These are phyloP conservation scores for Cosmorhoe ocellata DNA, from an alignment of 2,888 invertebrate species.

Conservation along the genomic window DNA sequence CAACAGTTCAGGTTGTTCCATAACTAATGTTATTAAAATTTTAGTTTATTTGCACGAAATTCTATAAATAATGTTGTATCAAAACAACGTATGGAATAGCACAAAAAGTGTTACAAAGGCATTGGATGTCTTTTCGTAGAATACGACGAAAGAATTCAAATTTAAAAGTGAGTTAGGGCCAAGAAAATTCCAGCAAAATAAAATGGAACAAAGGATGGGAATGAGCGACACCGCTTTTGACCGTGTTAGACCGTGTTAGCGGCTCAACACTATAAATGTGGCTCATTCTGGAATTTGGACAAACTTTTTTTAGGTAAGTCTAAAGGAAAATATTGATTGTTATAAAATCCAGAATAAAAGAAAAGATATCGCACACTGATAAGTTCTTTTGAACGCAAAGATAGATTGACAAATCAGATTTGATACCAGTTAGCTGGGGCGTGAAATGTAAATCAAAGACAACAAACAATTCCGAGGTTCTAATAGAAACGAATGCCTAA, in stretches of 20 bases:
- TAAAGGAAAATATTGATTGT: slow-evolving; percentile 12
- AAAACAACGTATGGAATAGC: slow-evolving; percentile 64
- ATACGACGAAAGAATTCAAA: slow-evolving; percentile 78
- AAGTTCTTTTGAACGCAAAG: slow-evolving; percentile 45
- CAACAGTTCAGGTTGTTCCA: slow-evolving; percentile 2
- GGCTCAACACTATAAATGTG: slow-evolving; percentile 32
- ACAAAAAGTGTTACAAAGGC: slow-evolving; percentile 82
- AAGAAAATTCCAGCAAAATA: slow-evolving; percentile 68
- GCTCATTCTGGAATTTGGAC: slow-evolving; percentile 9
- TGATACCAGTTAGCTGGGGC: slow-evolving; percentile 64
- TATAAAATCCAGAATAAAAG: slow-evolving; percentile 18
- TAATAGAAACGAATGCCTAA: slow-evolving; percentile 76
- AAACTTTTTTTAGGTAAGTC: slow-evolving; percentile 8
- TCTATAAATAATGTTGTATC: slow-evolving; percentile 73
- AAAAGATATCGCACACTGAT: slow-evolving; percentile 35
- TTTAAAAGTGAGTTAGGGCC: slow-evolving; percentile 66
- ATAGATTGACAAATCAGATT: slow-evolving; percentile 66
- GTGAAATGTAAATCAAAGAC: slow-evolving; percentile 74
- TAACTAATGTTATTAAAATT: slow-evolving; percentile 22
- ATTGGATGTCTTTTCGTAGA: slow-evolving; percentile 80
- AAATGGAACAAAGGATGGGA: slow-evolving; percentile 54
- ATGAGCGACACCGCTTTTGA: slow-evolving; percentile 52
- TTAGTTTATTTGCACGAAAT: slow-evolving; percentile 54
- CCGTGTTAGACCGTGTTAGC: slow-evolving; percentile 51
- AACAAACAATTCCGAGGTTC: slow-evolving; percentile 68